Percentiles rank a stretch among this genome's conserved stretches.
phyloP scores from a whole-genome alignment of 2,113 vertebrate species.

The Laticauda laticaudata region DNA sequence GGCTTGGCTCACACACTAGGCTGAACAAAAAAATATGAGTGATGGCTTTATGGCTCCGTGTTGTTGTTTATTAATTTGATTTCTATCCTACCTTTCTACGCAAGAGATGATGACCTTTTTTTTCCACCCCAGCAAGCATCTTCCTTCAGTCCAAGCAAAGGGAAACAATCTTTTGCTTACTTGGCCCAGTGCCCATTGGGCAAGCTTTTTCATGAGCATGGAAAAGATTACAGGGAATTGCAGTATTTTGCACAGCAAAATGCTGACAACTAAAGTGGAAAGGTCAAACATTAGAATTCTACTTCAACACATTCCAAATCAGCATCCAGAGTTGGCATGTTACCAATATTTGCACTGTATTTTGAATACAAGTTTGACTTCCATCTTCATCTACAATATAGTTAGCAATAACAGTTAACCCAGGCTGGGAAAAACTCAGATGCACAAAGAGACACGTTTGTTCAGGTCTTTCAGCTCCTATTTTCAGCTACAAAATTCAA shows the following conservation, averaged over 20 bases:
- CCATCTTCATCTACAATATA: neutral
- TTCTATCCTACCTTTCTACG: neutral
- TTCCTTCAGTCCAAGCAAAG: neutral
- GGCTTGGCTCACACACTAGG: neutral
- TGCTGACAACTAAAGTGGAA: neutral
- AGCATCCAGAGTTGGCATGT: neutral
- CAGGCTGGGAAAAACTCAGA: neutral
- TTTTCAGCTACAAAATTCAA: neutral
- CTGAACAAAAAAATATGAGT: neutral
- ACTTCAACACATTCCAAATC: neutral
- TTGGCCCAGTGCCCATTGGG: neutral
- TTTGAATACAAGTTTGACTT: neutral
- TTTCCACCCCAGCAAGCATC: neutral
- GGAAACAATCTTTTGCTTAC: neutral
- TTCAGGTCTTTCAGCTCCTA: neutral
- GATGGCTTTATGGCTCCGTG: neutral
- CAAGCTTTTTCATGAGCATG: neutral
- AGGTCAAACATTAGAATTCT: neutral
- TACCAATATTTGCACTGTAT: neutral
- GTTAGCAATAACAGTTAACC: neutral
- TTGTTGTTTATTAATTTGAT: neutral
- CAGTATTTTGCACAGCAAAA: neutral
- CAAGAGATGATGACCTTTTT: neutral
- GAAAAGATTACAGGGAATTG: neutral
- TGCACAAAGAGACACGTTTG: neutral